These are phyloP conservation scores for Tetragonisca angustula DNA, from an alignment of 2,888 invertebrate genomes.

Conservation along the genomic window DNA sequence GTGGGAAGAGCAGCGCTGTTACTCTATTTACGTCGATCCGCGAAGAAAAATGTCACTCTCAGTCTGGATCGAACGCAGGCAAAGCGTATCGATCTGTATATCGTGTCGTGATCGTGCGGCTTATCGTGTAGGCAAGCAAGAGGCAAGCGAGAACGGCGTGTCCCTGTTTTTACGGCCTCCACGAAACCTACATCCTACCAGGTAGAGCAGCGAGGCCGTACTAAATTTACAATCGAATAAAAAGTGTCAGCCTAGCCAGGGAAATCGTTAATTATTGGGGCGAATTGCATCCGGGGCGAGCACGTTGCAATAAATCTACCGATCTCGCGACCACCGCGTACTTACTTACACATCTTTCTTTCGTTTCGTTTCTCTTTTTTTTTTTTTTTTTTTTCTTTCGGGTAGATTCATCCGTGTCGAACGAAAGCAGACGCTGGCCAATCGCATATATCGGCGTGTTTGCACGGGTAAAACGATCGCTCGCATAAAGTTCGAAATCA, in stretches of 20 bases:
- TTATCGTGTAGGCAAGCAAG: neutral
- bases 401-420: neutral
- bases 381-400: neutral
- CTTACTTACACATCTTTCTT: neutral
- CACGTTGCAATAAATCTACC: constrained; percentile 3
- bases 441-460: constrained; percentile 40
- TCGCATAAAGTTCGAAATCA: constrained; percentile 61
- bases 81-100: constrained; percentile 13
- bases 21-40: neutral
- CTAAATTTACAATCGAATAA: constrained; percentile 41
- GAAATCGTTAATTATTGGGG: constrained; percentile 54
- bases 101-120: constrained; percentile 18
- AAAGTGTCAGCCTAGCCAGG: constrained; percentile 39
- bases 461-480: constrained; percentile 55
- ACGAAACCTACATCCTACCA: constrained; percentile 13
- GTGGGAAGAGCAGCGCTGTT: neutral
- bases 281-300: constrained; percentile 32
- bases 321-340: neutral
- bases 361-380: neutral
- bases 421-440: constrained; percentile 5
- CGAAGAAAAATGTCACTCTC: neutral
- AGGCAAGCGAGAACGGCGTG: constrained; percentile 40
- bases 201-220: constrained; percentile 21
- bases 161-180: constrained; percentile 32
- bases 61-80: neutral